These are phyloP conservation scores for Nomada lathburiana DNA, from an alignment of 2,888 invertebrate genomes.

Conservation along the genomic window DNA sequence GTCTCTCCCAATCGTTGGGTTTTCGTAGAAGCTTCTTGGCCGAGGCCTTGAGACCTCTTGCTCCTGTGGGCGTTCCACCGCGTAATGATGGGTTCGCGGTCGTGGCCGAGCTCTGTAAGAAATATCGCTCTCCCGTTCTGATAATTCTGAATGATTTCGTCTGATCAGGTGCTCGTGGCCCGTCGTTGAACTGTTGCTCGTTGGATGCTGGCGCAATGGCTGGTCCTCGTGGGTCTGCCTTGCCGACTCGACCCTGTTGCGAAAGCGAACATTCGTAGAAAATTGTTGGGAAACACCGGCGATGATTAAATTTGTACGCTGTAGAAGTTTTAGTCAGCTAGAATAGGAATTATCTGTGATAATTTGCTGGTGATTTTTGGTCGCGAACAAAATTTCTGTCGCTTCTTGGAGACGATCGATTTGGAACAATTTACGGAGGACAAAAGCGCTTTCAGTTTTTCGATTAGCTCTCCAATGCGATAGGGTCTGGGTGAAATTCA, in stretches of 20 bases:
- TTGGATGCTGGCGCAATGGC: constrained; percentile 69
- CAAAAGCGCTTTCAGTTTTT: too few relatives aligned
- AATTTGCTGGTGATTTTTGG: too few relatives aligned
- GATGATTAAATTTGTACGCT: too few relatives aligned
- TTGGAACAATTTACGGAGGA: too few relatives aligned
- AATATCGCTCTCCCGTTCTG: constrained; percentile 78
- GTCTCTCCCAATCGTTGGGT: constrained; percentile 79
- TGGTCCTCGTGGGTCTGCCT: constrained; percentile 78
- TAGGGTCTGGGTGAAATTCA: too few relatives aligned
- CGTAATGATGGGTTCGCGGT: constrained; percentile 79
- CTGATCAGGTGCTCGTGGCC: constrained; percentile 72
- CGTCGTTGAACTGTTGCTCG: constrained; percentile 66
- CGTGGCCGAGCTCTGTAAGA: constrained; percentile 76
- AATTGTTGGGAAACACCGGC: too few relatives aligned
- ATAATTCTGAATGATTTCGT: constrained; percentile 77
- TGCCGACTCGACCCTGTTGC: constrained; percentile 73
- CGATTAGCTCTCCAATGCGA: too few relatives aligned
- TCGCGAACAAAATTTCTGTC: too few relatives aligned
- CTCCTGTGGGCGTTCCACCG: constrained; percentile 75
- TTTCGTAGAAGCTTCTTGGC: constrained; percentile 83
- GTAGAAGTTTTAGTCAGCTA: too few relatives aligned
- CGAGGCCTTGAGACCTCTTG: constrained; percentile 78
- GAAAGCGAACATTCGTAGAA: background rate
- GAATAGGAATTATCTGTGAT: too few relatives aligned
- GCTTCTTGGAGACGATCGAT: too few relatives aligned